A percentile compares a stretch with the other conserved stretches of the same genome.
These are phyloP conservation scores for Stigmatopora nigra DNA, from an alignment of 2,113 vertebrate genomes.

Conservation along the genomic window DNA sequence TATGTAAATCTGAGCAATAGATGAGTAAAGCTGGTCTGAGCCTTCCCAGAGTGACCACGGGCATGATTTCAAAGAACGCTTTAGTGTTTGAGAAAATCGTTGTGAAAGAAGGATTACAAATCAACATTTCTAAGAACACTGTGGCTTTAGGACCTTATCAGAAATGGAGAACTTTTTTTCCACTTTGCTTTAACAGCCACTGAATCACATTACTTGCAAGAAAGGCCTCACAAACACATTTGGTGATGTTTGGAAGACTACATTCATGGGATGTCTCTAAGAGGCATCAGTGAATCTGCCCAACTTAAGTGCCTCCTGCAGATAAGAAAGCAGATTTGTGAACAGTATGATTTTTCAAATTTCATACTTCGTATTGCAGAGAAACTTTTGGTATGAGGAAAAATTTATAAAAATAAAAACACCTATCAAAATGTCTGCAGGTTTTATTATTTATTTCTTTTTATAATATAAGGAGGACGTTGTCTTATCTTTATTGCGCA, in stretches of 20 bases:
- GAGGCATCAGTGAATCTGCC: slow-evolving; percentile 38
- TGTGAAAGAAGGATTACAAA: slow-evolving; percentile 19
- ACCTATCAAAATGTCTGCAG: too few relatives aligned
- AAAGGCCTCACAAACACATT: slow-evolving; percentile 16
- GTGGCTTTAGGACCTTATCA: slow-evolving; percentile 28
- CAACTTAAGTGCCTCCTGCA: slow-evolving; percentile 47
- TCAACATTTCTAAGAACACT: slow-evolving; percentile 29
- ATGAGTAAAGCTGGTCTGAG: slow-evolving; percentile 24
- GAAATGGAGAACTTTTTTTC: slow-evolving; percentile 41
- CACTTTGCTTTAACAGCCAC: slow-evolving; percentile 14
- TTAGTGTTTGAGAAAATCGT: neutral
- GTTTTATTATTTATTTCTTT: too few relatives aligned
- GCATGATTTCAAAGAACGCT: neutral
- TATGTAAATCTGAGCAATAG: slow-evolving; percentile 12
- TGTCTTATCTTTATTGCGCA: too few relatives aligned
- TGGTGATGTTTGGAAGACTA: slow-evolving; percentile 24
- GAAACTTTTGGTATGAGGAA: too few relatives aligned
- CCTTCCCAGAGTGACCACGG: neutral
- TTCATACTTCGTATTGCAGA: too few relatives aligned
- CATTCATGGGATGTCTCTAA: slow-evolving; percentile 11
- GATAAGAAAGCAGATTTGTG: slow-evolving; percentile 34
- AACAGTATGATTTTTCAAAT: neutral
- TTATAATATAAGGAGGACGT: too few relatives aligned
- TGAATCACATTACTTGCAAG: slow-evolving; percentile 7
- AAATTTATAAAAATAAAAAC: too few relatives aligned